phyloP scores from a whole-genome alignment of 2,797 vertebrate genomes.

The Myotis findleyi region DNA sequence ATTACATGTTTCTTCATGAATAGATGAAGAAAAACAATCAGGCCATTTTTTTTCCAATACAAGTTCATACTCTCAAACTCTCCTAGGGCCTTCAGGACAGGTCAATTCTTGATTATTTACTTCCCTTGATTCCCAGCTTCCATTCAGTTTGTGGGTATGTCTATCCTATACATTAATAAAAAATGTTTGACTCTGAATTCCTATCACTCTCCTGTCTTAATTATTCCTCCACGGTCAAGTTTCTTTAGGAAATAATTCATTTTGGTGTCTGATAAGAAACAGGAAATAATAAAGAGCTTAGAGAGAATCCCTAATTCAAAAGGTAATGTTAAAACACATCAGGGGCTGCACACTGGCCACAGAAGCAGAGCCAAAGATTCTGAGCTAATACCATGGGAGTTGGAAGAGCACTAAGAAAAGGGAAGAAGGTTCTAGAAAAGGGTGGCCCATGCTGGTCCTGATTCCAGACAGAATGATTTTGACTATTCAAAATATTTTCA shows the following conservation, averaged over 20 bases:
- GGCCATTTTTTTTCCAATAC: not conserved
- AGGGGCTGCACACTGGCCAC: not conserved
- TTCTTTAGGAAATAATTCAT: not conserved
- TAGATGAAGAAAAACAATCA: not conserved
- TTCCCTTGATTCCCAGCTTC: not conserved
- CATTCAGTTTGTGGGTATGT: not conserved
- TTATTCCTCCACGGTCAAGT: not conserved
- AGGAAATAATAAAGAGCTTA: not conserved
- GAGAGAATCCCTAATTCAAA: conserved; percentile 25
- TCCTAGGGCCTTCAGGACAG: not conserved
- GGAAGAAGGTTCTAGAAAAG: not conserved
- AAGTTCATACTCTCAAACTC: not conserved
- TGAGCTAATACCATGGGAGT: not conserved
- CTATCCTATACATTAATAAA: not conserved
- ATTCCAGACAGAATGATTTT: not conserved
- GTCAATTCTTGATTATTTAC: not conserved
- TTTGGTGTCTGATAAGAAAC: not conserved
- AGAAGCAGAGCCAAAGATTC: not conserved
- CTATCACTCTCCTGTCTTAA: not conserved
- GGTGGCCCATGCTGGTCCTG: not conserved
- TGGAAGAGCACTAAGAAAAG: not conserved
- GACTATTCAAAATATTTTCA: not conserved
- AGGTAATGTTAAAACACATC: not conserved
- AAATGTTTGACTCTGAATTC: not conserved
- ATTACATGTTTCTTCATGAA: not conserved